Base-by-base conservation (phyloP, 2,888 invertebrate genomes). In the Phragmatobia fuliginosa region DNA sequence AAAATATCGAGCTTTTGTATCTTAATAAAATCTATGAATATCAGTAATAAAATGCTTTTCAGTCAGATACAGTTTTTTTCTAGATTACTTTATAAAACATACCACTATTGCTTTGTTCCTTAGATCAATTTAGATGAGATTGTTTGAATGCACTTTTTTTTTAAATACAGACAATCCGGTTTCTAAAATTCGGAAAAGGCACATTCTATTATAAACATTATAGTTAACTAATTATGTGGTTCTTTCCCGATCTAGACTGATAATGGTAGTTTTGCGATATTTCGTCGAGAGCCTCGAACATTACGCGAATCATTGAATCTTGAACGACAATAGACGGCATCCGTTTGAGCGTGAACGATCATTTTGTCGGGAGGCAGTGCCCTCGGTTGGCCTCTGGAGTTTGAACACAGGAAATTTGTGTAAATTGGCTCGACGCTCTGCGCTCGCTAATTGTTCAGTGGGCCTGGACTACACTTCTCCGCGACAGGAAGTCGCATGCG, bases 341-440 rank as follows among this genome's bases (percentile, higher is more conserved):
- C 75, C 80, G 79, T 77, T 80, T 76, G 80, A 81, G 72, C 80
- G 79, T 85, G 84, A 85, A 82, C 76, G 80, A 79, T 77, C 70
- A 77, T 79, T 76, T 84, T 81, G 85, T 82, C 77, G 78, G 81
- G 85, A 83, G 88, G 85, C 90, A 89, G 86, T 89, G 91, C 86
- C 89, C 90, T 87, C 87, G 77, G 82, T 66, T 85, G 88, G 83
- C 85, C 86, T 76, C 82, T 83, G 87, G 81, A 83, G 90, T 88
- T 88, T 87, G 88, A 86, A 85, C 91, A 92, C 94, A 93, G 94
- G 95, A 95, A 91, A 94, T 93, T 93, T 88, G 90, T 91, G 93
- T 91, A 94, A 95, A 95, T 94, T 94, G 92, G 83, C 83, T 84
- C 80, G 82, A 86, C 83, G 87, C 84, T 68, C 38, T 32, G 49